A percentile compares a stretch with the other conserved stretches of the same genome.
Evolutionary conservation across 2,888 invertebrate genomes (phyloP).

Genomic region (Panopea generosa): DNA sequence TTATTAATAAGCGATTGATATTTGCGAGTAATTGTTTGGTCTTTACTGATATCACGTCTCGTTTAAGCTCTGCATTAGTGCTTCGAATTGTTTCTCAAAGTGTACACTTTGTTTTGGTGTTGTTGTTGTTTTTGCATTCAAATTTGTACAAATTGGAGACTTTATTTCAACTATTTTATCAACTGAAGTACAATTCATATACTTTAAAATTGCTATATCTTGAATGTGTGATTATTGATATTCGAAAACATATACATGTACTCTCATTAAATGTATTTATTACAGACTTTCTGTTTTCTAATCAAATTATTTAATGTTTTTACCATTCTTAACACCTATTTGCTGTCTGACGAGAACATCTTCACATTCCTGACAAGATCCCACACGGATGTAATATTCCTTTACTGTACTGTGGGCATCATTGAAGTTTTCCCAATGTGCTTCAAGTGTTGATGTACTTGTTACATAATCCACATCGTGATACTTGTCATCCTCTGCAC

Average conservation of each 20-base stretch:
- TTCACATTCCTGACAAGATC: slow-evolving; percentile 60
- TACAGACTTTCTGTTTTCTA: not conserved
- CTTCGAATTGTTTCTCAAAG: too few species aligned
- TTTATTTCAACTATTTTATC: too few species aligned
- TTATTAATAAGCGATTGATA: not conserved
- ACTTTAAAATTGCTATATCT: too few species aligned
- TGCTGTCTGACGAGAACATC: slow-evolving; percentile 57
- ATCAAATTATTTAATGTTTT: not conserved
- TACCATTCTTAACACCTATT: slow-evolving; percentile 59
- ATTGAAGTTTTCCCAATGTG: slow-evolving; percentile 64
- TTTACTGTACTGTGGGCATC: slow-evolving; percentile 63
- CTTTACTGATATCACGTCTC: too few species aligned
- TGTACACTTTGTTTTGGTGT: too few species aligned
- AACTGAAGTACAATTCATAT: too few species aligned
- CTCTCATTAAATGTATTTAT: too few species aligned
- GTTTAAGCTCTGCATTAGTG: too few species aligned
- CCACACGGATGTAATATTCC: slow-evolving; percentile 57
- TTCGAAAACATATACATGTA: too few species aligned
- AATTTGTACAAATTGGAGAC: too few species aligned
- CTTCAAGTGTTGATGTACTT: slow-evolving; percentile 43
- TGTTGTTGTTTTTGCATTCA: too few species aligned
- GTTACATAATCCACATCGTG: slow-evolving; percentile 61
- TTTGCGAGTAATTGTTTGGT: not conserved
- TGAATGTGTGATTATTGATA: too few species aligned
- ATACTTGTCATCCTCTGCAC: not conserved